phyloP scores from a whole-genome alignment of 2,113 vertebrate species.

The Syngnathus typhle region DNA sequence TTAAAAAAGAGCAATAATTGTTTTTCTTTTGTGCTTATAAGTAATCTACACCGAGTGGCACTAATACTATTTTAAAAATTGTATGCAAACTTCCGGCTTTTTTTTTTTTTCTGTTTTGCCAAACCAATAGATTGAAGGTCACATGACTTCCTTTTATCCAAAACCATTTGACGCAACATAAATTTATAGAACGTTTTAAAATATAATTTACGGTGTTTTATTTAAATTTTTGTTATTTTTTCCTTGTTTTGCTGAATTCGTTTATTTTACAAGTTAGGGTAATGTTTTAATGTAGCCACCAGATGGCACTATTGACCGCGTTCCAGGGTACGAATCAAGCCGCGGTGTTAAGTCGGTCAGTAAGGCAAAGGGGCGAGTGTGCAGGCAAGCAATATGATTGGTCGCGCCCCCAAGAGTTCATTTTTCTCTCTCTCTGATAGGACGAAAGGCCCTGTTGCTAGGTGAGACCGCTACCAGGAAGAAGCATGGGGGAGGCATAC shows the following conservation, averaged over 20 bases:
- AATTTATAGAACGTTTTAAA: not conserved
- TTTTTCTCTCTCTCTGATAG: constrained; percentile 53
- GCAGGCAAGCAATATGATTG: constrained; percentile 54
- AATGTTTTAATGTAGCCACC: constrained; percentile 9
- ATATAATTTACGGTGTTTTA: not conserved
- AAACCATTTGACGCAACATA: not conserved
- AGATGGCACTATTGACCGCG: constrained; percentile 41
- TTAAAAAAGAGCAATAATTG: not conserved
- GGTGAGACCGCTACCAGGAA: constrained; percentile 25
- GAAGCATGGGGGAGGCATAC: not conserved
- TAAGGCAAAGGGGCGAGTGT: constrained; percentile 63
- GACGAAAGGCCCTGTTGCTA: constrained; percentile 39
- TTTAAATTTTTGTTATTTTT: not conserved
- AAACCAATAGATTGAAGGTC: not conserved
- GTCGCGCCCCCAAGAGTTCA: constrained; percentile 64
- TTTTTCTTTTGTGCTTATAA: not conserved
- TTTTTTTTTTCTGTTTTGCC: too few relatives aligned
- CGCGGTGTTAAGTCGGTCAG: constrained; percentile 50
- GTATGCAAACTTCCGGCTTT: too few relatives aligned
- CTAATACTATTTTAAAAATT: too few relatives aligned
- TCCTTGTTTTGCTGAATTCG: not conserved
- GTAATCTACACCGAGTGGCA: too few relatives aligned
- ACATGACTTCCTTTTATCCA: not conserved
- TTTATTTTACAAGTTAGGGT: not conserved
- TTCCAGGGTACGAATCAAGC: not conserved